These are phyloP conservation scores for Catharus bicknelli DNA, from an alignment of 2,113 vertebrate genomes.

Conservation along the genomic window DNA sequence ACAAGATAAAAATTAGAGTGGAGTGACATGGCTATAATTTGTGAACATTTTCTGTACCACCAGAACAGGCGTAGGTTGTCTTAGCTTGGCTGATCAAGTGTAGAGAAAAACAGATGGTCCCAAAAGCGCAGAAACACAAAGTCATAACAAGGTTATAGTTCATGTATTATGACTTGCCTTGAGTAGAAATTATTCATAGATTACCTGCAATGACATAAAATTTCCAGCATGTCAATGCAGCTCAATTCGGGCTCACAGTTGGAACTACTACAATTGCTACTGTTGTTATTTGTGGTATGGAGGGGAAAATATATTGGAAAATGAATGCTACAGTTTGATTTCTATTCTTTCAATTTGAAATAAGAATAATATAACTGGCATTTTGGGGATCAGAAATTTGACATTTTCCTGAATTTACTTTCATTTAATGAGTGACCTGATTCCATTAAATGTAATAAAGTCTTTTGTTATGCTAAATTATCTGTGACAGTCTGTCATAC, in stretches of 20 bases:
- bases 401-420: not conserved
- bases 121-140: constrained; percentile 61
- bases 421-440: not conserved
- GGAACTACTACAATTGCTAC: not conserved
- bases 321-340: not conserved
- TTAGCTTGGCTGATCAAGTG: constrained; percentile 56
- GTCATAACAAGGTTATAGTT: constrained; percentile 59
- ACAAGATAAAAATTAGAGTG: constrained; percentile 23
- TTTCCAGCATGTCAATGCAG: not conserved
- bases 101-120: constrained; percentile 34
- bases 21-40: constrained; percentile 44
- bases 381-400: not conserved
- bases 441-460: not conserved
- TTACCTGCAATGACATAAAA: constrained; percentile 9
- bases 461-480: not conserved
- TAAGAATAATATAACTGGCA: not conserved
- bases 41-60: constrained; percentile 45
- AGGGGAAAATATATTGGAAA: not conserved
- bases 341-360: not conserved
- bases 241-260: not conserved
- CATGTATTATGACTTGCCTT: not conserved
- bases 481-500: not conserved
- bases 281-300: not conserved
- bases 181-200: not conserved
- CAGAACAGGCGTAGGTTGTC: constrained; percentile 9